Evolutionary conservation across 2,888 invertebrate species (phyloP), one percentile per base, ranked within the genome.

Genomic region (Orthosia gracilis): DNA sequence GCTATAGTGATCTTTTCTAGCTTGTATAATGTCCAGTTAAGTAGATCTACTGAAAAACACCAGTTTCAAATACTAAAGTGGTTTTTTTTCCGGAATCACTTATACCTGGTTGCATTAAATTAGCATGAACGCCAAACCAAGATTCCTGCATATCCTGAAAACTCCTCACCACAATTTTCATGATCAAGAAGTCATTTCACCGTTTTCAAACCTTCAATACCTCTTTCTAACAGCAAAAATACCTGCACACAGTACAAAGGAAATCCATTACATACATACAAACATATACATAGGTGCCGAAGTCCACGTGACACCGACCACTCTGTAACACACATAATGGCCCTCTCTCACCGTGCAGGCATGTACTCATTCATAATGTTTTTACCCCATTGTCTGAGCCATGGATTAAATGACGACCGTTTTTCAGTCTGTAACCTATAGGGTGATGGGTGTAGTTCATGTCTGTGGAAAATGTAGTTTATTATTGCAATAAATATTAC

Each of bases 301-400:
- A 13, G 21, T 59, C n/a, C 64, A 70, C 54, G 58, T 76, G 65
- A 66, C 68, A 69, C 21, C 21, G 54, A 18, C 52, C 71, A 71
- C 59, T 76, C 66, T 0, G 63, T 72, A 78, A 75, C 69, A 69
- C 69, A 58, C 64, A 69, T 85, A 86, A 85, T 78, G 61, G 50
- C 64, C 54, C 55, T 55, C 59, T 63, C 62, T 65, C 64, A 57
- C 62, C 86, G 87, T 87, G 87, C 76, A 59, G 87, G 85, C 63
- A 86, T 83, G 66, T 85, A 78, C 72, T 69, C 85, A 83, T 87
- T 83, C 77, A 85, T 71, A 59, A 52, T 4, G 74, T 86, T 86
- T 87, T 86, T 86, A 86, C 62, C 52, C 79, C 76, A 81, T 87
- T 85, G 85, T 86, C 75, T 76, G 54, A 54, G 23, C 67, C 64